These are phyloP conservation scores for Crossaster papposus DNA, from an alignment of 53 echinoderm and acorn worm species.

Conservation along the genomic window DNA sequence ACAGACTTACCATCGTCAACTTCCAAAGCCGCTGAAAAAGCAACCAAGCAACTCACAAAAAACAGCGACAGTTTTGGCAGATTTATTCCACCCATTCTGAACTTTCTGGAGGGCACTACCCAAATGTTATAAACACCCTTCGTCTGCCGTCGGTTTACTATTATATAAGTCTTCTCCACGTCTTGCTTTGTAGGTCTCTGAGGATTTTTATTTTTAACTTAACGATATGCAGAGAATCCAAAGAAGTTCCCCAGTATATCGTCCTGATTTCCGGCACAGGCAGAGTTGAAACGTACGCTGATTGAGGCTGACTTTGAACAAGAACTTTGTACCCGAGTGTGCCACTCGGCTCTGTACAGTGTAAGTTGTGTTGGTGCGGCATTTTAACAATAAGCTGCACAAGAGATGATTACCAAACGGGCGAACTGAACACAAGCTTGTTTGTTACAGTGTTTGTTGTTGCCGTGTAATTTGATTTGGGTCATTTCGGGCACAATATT, in stretches of 20 bases:
- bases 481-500: not conserved
- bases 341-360: not conserved
- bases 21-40: not conserved
- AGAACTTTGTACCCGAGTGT: not conserved
- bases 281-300: not conserved
- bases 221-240: not conserved
- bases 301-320: not conserved
- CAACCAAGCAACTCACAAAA: not conserved
- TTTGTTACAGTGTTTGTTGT: not conserved
- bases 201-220: not conserved
- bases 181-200: not conserved
- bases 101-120: not conserved
- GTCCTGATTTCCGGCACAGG: not conserved
- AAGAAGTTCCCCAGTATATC: too few relatives aligned
- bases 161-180: not conserved
- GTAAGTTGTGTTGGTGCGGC: not conserved
- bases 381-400: not conserved
- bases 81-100: not conserved
- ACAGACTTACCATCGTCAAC: not conserved
- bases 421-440: too few relatives aligned
- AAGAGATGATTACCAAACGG: not conserved
- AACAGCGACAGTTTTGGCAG: not conserved
- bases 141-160: not conserved
- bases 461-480: too few relatives aligned
- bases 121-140: not conserved